Base-by-base conservation (phyloP, 2,888 invertebrate species). In the Tupiocoris notatus region DNA sequence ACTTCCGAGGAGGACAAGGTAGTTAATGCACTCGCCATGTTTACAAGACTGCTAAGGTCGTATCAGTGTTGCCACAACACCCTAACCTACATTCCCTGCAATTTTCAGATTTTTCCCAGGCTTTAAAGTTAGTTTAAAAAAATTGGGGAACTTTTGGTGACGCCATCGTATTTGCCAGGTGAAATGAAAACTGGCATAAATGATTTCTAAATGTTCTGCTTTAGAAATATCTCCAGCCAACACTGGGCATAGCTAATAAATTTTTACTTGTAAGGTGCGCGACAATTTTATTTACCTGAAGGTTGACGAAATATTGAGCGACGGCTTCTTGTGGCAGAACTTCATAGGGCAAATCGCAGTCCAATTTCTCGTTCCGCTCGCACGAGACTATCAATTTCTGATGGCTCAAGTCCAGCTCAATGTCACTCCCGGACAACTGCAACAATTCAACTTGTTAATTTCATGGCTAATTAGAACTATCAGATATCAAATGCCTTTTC, bases 281-380 rank as follows among this genome's bases (percentile, higher is more conserved):
- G n/a, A n/a, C n/a, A n/a, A n/a, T n/a, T n/a, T 39, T 12, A 39
- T 16, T 75, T 75, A 76, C 76, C 61, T 76, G 76, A 2, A 76
- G 67, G 61, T 76, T 76, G 25, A 68, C 67, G 56, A 67, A 76
- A 61, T 76, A 76, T 61, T 57, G 21, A 0, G 76, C 76, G 7
- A 62, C 56, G 17, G 68, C 68, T 20, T 67, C 62, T 61, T 61
- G 67, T 2, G 67, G 54, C 6, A 59, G 57, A 22, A 76, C 62
- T 3, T 54, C 12, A n/a, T 61, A 61, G 3, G 76, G 76, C 0
- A 76, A n/a, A 23, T 54, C 62, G 23, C 64, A 76, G 20, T 61
- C 62, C 1, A 76, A 1, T 0, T 59, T 56, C 18, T 76, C 63
- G 12, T 76, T 76, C n/a, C 67, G 22, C 16, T 67, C 62, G 22